Evolutionary conservation across 2,797 vertebrate genomes (phyloP).

Genomic region (Xenopus petersii): DNA sequence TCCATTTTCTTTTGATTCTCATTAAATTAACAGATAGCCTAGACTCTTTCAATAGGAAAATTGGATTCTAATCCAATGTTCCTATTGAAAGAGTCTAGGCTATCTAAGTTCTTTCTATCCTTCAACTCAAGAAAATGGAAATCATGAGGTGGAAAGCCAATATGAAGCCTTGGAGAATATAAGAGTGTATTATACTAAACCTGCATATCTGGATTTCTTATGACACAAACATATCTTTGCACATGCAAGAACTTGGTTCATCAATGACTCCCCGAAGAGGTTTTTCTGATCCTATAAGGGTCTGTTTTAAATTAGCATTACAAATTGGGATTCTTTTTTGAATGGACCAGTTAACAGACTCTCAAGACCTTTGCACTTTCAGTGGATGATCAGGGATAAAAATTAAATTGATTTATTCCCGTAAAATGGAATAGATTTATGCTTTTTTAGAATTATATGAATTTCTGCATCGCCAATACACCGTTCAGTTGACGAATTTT

Average conservation of each 20-base stretch:
- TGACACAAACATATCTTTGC: conserved; percentile 33
- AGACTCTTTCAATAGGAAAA: no score
- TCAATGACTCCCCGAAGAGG: conserved; percentile 43
- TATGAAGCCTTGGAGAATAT: conserved; percentile 30
- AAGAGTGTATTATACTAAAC: conserved; percentile 32
- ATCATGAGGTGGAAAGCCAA: conserved; percentile 42
- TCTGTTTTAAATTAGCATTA: conserved; percentile 33
- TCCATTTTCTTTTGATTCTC: no score
- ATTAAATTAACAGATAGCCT: no score
- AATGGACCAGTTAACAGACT: conserved; percentile 37
- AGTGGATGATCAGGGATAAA: conserved; percentile 38
- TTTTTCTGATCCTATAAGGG: conserved; percentile 33
- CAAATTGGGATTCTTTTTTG: conserved; percentile 1
- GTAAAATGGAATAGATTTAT: conserved; percentile 43
- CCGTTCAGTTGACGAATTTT: conserved; percentile 43
- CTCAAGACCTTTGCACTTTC: conserved; percentile 39
- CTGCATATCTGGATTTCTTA: conserved; percentile 33
- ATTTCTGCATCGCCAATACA: conserved; percentile 42
- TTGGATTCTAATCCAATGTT: no score
- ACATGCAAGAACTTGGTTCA: conserved; percentile 30
- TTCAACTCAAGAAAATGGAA: conserved; percentile 7
- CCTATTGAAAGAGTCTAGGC: no score
- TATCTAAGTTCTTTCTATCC: no score
- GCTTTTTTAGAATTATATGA: conserved; percentile 45
- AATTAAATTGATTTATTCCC: conserved; percentile 46